Evolutionary conservation across 2,888 invertebrate genomes (phyloP), one percentile per base, ranked within the genome.

Genomic region (Tolmerus cingulatus): DNA sequence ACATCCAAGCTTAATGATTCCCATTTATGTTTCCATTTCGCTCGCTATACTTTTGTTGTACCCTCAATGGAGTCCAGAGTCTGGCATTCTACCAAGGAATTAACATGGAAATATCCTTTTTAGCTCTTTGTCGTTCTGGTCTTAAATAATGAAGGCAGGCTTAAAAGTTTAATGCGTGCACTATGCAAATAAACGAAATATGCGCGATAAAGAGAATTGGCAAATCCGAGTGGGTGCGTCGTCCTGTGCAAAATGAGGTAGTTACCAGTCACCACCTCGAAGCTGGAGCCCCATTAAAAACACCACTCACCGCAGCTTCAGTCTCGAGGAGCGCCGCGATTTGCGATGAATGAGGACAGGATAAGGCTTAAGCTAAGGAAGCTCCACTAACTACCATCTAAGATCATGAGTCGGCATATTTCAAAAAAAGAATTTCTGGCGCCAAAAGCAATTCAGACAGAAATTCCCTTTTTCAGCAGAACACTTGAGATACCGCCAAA

Each of bases 1-100:
- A 82, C 57, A 82, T 82, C 57, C n/a, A 40, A 51, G 82, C 82
- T 82, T 82, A 66, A 82, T 82, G 82, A 66, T 82, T 82, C 55
- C 57, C 82, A 82, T 82, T 82, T 82, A 55, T 66, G 37, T 82
- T 82, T 82, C 66, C 82, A 82, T 57, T 82, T 82, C 37, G 55
- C 37, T 66, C 37, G 57, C 34, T 82, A 19, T 40, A 40, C 66
- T 82, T 82, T 82, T 82, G 82, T 82, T 82, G 82, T 82, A 14
- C 30, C 19, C 57, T 66, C 57, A 82, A 82, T 82, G 82, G 34
- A 66, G 57, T 34, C 57, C 82, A 66, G 19, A 16, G 34, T 14
- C 37, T 82, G 82, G 57, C 82, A 57, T 37, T 37, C 19, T 82
- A 19, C 34, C 34, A 57, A 82, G 55, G 82, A 37, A 82, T 34